Evolutionary conservation across 2,888 invertebrate genomes (phyloP).

Genomic region (Eupsilia transversa): DNA sequence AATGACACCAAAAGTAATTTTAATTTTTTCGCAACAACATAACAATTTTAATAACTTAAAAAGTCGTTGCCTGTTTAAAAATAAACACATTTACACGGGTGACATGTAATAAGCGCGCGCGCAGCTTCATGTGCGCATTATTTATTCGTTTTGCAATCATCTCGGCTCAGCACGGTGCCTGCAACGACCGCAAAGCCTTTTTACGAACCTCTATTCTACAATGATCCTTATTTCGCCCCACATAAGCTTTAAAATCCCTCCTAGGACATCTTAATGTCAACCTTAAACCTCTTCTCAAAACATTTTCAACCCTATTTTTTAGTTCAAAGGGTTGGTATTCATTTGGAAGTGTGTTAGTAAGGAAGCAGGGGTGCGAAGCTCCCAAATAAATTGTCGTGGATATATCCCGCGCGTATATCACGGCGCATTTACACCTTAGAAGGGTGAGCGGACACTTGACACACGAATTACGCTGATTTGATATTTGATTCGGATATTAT

Average conservation of each 20-base stretch:
- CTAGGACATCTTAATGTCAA: slow-evolving; percentile 37
- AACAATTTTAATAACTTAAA: slow-evolving; percentile 64
- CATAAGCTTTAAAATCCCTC: slow-evolving; percentile 69
- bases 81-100: slow-evolving; percentile 64
- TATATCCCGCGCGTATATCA: slow-evolving; percentile 85
- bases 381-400: slow-evolving; percentile 86
- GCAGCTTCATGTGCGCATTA: slow-evolving; percentile 61
- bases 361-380: slow-evolving; percentile 73
- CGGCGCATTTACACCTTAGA: slow-evolving; percentile 84
- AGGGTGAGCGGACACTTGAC: slow-evolving; percentile 73
- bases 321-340: slow-evolving; percentile 52
- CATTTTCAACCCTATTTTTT: slow-evolving; percentile 32
- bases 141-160: slow-evolving; percentile 71
- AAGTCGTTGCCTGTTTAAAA: slow-evolving; percentile 64
- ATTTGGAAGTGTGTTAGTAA: slow-evolving; percentile 44
- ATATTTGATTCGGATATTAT: slow-evolving; percentile 51
- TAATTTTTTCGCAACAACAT: slow-evolving; percentile 54
- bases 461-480: slow-evolving; percentile 34
- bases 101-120: slow-evolving; percentile 69
- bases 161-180: slow-evolving; percentile 69
- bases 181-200: slow-evolving; percentile 57
- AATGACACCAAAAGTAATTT: slow-evolving; percentile 47
- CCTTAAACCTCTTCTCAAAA: slow-evolving; percentile 16
- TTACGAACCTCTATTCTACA: slow-evolving; percentile 8
- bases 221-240: slow-evolving; percentile 10